Conservation (phyloP, 2,888 invertebrate species). For the Neoaliturus tenellus region DNA sequence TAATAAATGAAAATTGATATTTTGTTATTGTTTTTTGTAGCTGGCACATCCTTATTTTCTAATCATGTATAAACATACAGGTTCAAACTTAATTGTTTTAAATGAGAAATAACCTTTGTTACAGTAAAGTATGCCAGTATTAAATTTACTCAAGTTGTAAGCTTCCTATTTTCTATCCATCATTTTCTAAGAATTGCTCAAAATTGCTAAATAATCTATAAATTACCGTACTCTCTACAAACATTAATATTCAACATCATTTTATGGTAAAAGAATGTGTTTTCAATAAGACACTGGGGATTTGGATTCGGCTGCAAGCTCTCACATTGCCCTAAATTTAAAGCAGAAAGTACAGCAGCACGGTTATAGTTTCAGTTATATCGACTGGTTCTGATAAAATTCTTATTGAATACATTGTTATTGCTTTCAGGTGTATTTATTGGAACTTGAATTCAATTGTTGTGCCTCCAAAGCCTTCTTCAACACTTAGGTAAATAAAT, state of each 20-base stretch:
- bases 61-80: too few species aligned
- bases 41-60: too few species aligned
- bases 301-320: background rate
- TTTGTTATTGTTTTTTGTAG: too few species aligned
- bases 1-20: too few species aligned
- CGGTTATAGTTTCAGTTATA: background rate
- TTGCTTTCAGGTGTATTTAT: too few species aligned
- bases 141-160: too few species aligned
- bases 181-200: background rate
- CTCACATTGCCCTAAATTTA: background rate
- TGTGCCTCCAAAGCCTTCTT: too few species aligned
- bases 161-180: background rate
- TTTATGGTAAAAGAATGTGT: background rate
- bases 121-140: too few species aligned
- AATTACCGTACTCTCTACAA: background rate
- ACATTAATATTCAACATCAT: background rate
- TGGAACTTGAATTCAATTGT: background rate
- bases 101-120: too few species aligned
- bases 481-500: too few species aligned
- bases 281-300: conserved; percentile 21
- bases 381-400: background rate
- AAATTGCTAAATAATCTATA: background rate
- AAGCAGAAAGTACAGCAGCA: background rate
- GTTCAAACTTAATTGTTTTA: too few species aligned
- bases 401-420: too few species aligned